A percentile compares a stretch with the other conserved stretches of the same genome.
Evolutionary conservation across 2,797 vertebrate genomes (phyloP).

Genomic region (Coccyzus lansbergi): DNA sequence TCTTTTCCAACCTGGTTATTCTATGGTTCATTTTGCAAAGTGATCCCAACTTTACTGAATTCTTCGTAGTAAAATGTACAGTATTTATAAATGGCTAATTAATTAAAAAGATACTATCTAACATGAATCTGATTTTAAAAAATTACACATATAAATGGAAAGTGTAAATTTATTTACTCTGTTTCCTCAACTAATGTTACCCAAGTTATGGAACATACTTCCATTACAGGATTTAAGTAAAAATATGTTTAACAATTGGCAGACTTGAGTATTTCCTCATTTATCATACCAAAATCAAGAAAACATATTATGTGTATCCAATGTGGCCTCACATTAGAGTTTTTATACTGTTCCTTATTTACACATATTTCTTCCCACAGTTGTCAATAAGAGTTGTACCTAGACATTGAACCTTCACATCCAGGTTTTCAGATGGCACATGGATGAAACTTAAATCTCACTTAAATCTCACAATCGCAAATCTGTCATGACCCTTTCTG

Average conservation of each 20-base stretch:
- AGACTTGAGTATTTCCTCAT: neutral
- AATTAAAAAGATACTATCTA: neutral
- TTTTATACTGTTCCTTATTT: neutral
- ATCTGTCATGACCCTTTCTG: neutral
- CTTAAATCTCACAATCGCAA: neutral
- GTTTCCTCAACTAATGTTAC: neutral
- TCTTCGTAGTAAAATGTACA: neutral
- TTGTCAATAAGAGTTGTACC: neutral
- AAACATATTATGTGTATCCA: neutral
- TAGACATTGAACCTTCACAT: neutral
- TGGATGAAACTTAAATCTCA: neutral
- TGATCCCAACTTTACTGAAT: fast-evolving
- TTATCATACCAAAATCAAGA: neutral
- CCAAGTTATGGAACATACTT: neutral
- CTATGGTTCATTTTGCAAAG: neutral
- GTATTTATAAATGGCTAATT: neutral
- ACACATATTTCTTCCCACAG: neutral
- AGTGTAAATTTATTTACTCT: neutral
- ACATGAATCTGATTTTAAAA: neutral
- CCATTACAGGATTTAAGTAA: neutral
- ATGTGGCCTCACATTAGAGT: neutral
- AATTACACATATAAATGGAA: neutral
- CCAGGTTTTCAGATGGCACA: neutral
- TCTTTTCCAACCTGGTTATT: too few relatives aligned
- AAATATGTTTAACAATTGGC: neutral